Percentiles rank a stretch among this genome's conserved stretches.
Evolutionary conservation across 1,140 invertebrate species (phyloP).

Genomic region (Lamellibrachia luymesi): DNA sequence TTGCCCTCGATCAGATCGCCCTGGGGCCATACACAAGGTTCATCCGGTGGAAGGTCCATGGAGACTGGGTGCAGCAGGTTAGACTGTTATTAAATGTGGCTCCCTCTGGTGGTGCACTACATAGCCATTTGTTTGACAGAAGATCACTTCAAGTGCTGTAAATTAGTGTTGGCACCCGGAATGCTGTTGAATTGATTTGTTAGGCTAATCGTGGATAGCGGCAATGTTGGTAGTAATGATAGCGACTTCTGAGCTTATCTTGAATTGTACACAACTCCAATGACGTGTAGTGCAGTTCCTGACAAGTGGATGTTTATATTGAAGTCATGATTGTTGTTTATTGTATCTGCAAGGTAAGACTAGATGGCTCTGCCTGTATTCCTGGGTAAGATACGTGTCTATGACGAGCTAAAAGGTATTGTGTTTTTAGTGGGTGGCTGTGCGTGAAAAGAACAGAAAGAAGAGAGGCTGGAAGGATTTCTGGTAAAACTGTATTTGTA

Average conservation of each 20-base stretch:
- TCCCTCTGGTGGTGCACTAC: background rate
- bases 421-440: background rate
- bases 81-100: constrained; percentile 8
- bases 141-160: constrained; percentile 7
- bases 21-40: constrained; percentile 45
- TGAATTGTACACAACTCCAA: no score
- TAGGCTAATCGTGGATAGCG: no score
- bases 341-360: no score
- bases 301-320: no score
- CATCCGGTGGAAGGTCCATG: constrained; percentile 55
- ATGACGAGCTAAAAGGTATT: background rate
- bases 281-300: no score
- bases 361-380: background rate
- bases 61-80: constrained; percentile 57
- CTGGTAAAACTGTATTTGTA: background rate
- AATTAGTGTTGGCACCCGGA: background rate
- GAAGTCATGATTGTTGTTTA: no score
- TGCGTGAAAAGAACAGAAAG: background rate
- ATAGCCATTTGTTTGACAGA: background rate
- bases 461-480: background rate
- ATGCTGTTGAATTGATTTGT: no score
- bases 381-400: background rate
- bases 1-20: constrained; percentile 46
- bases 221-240: no score
- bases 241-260: no score